phyloP scores from a whole-genome alignment of 2,113 vertebrate genomes.

The Propithecus coquereli region DNA sequence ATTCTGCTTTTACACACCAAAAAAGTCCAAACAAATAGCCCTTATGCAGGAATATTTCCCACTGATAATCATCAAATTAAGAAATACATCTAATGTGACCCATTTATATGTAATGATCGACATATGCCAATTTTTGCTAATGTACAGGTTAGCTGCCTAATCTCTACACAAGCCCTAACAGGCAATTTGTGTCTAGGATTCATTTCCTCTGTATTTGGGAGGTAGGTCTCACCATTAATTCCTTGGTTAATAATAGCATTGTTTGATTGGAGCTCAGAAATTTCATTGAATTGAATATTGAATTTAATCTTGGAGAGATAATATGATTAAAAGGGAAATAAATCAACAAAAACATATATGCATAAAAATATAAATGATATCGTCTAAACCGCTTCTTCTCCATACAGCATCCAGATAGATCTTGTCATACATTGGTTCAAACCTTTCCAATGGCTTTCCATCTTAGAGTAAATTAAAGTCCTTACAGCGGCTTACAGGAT shows the following conservation, averaged over 20 bases:
- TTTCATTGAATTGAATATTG: neutral
- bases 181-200: neutral
- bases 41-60: neutral
- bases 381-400: neutral
- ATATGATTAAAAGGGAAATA: slow-evolving; percentile 10
- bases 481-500: neutral
- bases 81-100: neutral
- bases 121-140: neutral
- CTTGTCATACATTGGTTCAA: neutral
- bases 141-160: neutral
- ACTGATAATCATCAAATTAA: slow-evolving; percentile 15
- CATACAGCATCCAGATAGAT: neutral
- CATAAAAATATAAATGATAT: neutral
- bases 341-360: neutral
- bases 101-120: neutral
- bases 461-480: neutral
- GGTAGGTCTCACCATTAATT: neutral
- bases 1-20: neutral
- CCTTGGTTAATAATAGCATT: neutral
- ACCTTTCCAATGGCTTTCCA: neutral
- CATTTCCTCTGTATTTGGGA: neutral
- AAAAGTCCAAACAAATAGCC: neutral
- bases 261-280: neutral
- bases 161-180: neutral
- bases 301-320: neutral